Evolutionary conservation across 2,113 vertebrate species (phyloP).

Genomic region (Stigmatopora argus): DNA sequence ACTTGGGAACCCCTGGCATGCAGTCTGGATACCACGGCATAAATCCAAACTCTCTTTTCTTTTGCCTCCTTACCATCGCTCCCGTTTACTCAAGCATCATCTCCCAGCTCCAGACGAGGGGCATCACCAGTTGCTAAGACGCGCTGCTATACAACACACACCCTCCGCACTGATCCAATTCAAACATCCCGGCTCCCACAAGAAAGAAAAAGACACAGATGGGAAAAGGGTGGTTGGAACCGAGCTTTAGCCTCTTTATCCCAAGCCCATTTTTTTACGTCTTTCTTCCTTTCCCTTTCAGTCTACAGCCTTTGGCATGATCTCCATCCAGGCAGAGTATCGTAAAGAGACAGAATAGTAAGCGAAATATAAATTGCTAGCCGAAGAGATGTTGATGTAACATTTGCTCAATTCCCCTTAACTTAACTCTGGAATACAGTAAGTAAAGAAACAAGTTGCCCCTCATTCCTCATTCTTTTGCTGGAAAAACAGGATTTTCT

Average conservation of each 20-base stretch:
- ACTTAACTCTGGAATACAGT: constrained; percentile 24
- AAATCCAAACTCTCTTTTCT: constrained; percentile 34
- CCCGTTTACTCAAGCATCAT: constrained; percentile 53
- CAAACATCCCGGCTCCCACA: constrained; percentile 52
- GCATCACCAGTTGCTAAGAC: constrained; percentile 66
- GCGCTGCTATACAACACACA: constrained; percentile 55
- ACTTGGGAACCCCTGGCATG: constrained; percentile 53
- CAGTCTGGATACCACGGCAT: constrained; percentile 49
- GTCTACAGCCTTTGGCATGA: constrained; percentile 38
- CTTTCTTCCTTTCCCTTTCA: constrained; percentile 50
- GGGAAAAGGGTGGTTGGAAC: constrained; percentile 52
- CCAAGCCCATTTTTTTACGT: constrained; percentile 63
- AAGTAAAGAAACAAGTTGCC: constrained; percentile 34
- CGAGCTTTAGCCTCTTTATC: constrained; percentile 50
- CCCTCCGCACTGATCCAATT: constrained; percentile 60
- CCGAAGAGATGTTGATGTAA: constrained; percentile 43
- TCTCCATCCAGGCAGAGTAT: constrained; percentile 44
- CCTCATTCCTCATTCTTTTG: constrained; percentile 15
- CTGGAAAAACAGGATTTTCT: constrained; percentile 60
- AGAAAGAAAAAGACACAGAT: constrained; percentile 51
- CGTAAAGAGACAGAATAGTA: constrained; percentile 40
- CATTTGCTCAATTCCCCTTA: constrained; percentile 39
- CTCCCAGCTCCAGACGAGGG: constrained; percentile 58
- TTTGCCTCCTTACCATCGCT: constrained; percentile 33
- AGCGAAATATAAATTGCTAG: constrained; percentile 34